Evolutionary conservation across 1,140 invertebrate species (phyloP).

Genomic region (Hormaphis cornu): DNA sequence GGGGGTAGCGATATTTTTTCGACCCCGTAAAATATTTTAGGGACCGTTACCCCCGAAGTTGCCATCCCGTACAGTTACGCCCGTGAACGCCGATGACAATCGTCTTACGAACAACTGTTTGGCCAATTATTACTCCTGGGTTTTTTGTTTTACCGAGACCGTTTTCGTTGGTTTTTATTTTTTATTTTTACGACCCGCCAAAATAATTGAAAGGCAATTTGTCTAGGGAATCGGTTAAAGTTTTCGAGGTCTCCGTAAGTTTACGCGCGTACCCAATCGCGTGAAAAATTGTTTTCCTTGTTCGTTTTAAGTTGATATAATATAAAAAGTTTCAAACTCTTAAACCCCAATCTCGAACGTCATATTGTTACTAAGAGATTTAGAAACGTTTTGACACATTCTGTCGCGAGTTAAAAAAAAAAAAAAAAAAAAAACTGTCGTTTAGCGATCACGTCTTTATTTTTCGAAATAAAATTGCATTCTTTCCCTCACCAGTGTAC

Average conservation of each 20-base stretch:
- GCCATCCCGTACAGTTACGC: no score
- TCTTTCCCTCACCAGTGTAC: no score
- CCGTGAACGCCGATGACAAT: no score
- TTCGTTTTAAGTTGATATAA: background rate
- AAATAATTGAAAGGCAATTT: background rate
- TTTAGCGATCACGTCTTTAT: background rate
- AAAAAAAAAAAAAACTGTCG: background rate
- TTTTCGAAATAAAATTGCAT: background rate
- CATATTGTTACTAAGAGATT: conserved; percentile 3
- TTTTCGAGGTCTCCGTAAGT: background rate
- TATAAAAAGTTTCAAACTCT: conserved; percentile 8
- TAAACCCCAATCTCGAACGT: background rate
- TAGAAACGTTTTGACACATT: background rate
- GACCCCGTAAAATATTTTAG: no score
- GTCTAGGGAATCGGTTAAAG: background rate
- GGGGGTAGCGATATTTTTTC: no score
- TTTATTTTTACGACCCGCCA: background rate
- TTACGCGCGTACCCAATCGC: background rate
- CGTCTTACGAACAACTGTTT: no score
- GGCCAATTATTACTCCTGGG: no score
- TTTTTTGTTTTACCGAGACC: background rate
- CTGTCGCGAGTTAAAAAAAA: no score
- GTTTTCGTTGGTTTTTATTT: background rate
- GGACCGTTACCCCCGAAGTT: no score
- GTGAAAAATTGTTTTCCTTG: background rate